These are phyloP conservation scores for Osmerus eperlanus DNA, from an alignment of 2,113 vertebrate species.

Conservation along the genomic window DNA sequence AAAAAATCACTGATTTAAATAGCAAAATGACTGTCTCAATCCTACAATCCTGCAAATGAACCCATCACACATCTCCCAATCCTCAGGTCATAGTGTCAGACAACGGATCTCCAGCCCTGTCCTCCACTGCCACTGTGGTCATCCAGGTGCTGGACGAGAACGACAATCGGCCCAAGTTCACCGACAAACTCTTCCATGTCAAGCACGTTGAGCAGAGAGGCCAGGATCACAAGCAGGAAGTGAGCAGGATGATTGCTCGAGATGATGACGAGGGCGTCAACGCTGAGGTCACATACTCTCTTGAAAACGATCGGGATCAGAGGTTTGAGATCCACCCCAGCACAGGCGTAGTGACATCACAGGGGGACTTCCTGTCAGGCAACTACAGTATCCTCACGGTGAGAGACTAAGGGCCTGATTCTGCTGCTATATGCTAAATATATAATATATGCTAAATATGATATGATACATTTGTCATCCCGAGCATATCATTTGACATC, in stretches of 20 bases:
- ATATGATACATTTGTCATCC: background rate
- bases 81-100: constrained; percentile 87
- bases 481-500: too few species aligned
- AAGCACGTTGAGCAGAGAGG: constrained; percentile 73
- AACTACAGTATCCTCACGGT: constrained; percentile 94
- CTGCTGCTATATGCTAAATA: background rate
- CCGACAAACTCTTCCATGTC: constrained; percentile 88
- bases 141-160: constrained; percentile 85
- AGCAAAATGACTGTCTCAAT: background rate
- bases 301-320: constrained; percentile 73
- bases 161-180: constrained; percentile 85
- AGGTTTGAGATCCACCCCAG: constrained; percentile 76
- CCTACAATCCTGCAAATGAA: background rate
- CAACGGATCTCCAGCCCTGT: constrained; percentile 79
- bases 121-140: constrained; percentile 85
- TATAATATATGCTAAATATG: background rate
- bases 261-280: constrained; percentile 86
- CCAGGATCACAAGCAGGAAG: constrained; percentile 36
- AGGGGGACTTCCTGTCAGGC: constrained; percentile 75
- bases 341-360: constrained; percentile 79
- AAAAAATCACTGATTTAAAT: background rate
- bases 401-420: background rate
- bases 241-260: constrained; percentile 84
- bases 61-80: background rate
- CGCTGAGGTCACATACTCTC: constrained; percentile 80